A percentile compares a stretch with the other conserved stretches of the same genome.
Evolutionary conservation across 2,888 invertebrate species (phyloP).

Genomic region (Platerodrilus igneus): DNA sequence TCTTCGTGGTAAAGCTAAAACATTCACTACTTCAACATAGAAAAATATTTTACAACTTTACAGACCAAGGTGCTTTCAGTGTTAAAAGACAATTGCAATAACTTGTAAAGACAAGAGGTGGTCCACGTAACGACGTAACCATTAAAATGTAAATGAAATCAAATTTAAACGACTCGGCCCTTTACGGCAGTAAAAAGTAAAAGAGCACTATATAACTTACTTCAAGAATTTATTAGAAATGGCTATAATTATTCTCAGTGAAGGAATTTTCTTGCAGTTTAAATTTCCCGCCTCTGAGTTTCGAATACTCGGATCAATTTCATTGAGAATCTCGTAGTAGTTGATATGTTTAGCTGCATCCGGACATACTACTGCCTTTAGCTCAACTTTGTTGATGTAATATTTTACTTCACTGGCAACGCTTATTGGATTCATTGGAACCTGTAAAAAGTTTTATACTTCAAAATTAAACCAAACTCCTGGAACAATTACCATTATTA

Average conservation of each 20-base stretch:
- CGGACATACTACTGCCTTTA: slow-evolving; percentile 63
- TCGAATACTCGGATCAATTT: slow-evolving; percentile 57
- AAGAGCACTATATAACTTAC: too few relatives aligned
- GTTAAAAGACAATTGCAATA: too few relatives aligned
- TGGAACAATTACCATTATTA: slow-evolving; percentile 67
- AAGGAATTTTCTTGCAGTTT: slow-evolving; percentile 49
- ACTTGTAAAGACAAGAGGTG: too few relatives aligned
- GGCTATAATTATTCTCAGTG: slow-evolving; percentile 56
- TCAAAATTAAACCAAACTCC: too few relatives aligned
- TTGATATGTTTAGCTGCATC: slow-evolving; percentile 60
- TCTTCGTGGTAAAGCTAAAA: too few relatives aligned
- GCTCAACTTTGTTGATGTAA: slow-evolving; percentile 65
- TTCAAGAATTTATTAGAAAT: slow-evolving; percentile 50
- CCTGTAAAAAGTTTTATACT: slow-evolving; percentile 46
- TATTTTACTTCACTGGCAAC: slow-evolving; percentile 65
- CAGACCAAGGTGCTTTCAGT: too few relatives aligned
- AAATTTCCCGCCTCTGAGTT: slow-evolving; percentile 49
- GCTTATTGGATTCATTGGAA: slow-evolving; percentile 74
- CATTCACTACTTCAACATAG: too few relatives aligned
- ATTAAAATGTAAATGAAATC: too few relatives aligned
- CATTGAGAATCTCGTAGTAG: slow-evolving; percentile 61
- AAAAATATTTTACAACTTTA: too few relatives aligned
- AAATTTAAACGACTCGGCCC: too few relatives aligned
- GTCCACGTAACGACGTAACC: too few relatives aligned
- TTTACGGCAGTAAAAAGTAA: too few relatives aligned